Conservation (phyloP, 1,140 invertebrate species). For the Magallana ariakensis region DNA sequence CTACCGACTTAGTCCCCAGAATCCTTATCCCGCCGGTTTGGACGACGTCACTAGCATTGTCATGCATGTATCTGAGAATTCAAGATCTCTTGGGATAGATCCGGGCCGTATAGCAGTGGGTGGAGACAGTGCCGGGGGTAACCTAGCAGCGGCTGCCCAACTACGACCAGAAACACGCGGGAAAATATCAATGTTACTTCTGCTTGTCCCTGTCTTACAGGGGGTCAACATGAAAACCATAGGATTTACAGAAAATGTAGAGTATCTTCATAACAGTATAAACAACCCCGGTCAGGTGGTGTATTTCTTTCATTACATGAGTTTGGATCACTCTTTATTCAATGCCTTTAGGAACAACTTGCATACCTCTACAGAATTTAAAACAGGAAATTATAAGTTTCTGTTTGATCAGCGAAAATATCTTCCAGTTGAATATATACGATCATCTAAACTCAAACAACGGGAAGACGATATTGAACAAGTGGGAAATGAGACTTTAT, state of each 20-base stretch:
- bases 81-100: constrained; percentile 52
- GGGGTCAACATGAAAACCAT: constrained; percentile 68
- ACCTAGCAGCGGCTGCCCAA: constrained; percentile 62
- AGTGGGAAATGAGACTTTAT: constrained; percentile 60
- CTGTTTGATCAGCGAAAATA: constrained; percentile 52
- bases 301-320: constrained; percentile 60
- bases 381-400: constrained; percentile 52
- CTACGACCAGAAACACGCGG: constrained; percentile 43
- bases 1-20: constrained; percentile 61
- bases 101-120: constrained; percentile 58
- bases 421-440: constrained; percentile 56
- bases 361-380: constrained; percentile 63
- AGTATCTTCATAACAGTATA: constrained; percentile 61
- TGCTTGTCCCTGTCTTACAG: constrained; percentile 71
- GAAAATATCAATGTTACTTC: constrained; percentile 65
- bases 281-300: constrained; percentile 52
- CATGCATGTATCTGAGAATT: constrained; percentile 59
- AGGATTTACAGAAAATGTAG: constrained; percentile 62
- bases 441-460: constrained; percentile 48
- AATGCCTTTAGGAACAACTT: constrained; percentile 62
- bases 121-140: constrained; percentile 63
- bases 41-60: constrained; percentile 59
- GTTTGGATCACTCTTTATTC: constrained; percentile 45
- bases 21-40: constrained; percentile 60
- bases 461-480: constrained; percentile 35